Base-by-base conservation (phyloP, 1,140 invertebrate species). In the Drosophila azteca region DNA sequence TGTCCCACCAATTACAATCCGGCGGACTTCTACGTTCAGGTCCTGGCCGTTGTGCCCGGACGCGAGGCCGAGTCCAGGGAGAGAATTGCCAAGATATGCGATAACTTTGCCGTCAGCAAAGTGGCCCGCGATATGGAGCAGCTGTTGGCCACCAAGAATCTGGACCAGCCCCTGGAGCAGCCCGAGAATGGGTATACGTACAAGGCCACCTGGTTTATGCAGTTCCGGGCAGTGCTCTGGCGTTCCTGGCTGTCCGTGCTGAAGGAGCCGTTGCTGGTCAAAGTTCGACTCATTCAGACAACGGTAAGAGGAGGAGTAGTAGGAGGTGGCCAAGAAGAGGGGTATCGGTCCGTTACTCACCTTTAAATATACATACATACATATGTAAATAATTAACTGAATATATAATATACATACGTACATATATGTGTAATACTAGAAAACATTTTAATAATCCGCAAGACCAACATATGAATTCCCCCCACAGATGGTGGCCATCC, bases 21-120 rank as follows among this genome's bases (percentile, higher is more conserved):
- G 7, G 98, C 97, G 0, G 98, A 99, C 92, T 98, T 97, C 91
- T 99, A 96, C 91, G 96, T 99, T n/a, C 95, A 97, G 89, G 94
- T 97, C 6, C 92, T 99, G 60, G 97, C 98, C 0, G 95, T 98
- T 1, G 94, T 96, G 17, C 97, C 97, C 0, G 96, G 95, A 0
- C 93, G 94, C 45, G 97, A 98, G 91, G 93, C 94, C 22, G 94
- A 95, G 6, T 96, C 95, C 31, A 93, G 94, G 51, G 94, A 96
- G 59, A 94, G 95, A 1, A 94, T 97, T 44, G 94, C 96, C 68
- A 94, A 94, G 62, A 95, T 97, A 22, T 97, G 96, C 87, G 95
- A 96, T 57, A 93, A 94, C 11, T 98, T 96, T 90, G 94, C 93
- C 46, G 91, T 91, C 3, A 95, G 94, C 53, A 87, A 87, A 90